Conservation (phyloP, 1,140 invertebrate species). For the Colletes latitarsis region DNA sequence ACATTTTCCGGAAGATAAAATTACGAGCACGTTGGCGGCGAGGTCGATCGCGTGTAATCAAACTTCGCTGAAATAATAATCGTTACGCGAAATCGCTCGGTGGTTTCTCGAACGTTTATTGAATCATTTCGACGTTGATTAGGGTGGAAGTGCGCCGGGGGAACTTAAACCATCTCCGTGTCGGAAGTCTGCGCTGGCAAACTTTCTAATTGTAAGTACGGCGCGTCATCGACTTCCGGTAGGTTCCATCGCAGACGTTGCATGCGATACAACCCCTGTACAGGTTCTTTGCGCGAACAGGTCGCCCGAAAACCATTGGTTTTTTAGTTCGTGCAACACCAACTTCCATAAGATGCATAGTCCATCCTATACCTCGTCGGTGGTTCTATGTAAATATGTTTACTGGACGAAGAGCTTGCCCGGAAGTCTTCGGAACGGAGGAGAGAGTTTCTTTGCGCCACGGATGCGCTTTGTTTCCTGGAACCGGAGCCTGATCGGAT, state of each 20-base stretch:
- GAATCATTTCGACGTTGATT: constrained; percentile 40
- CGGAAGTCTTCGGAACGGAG: constrained; percentile 7
- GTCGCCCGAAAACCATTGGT: no score
- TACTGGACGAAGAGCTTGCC: constrained; percentile 38
- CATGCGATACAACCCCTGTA: no score
- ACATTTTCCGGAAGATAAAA: constrained; percentile 28
- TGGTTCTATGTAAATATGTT: constrained; percentile 55
- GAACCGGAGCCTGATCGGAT: constrained; percentile 67
- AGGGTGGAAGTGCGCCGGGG: neutral
- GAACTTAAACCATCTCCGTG: neutral
- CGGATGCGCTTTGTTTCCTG: constrained; percentile 68
- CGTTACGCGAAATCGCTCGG: constrained; percentile 1
- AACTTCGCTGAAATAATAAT: constrained; percentile 30
- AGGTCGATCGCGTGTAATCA: constrained; percentile 29
- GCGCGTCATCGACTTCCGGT: neutral
- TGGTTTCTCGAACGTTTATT: constrained; percentile 23
- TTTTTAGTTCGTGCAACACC: no score
- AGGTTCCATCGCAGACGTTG: no score
- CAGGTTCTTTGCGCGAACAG: no score
- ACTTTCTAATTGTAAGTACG: constrained; percentile 43
- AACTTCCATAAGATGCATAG: no score
- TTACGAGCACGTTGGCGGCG: neutral
- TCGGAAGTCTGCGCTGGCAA: constrained; percentile 11
- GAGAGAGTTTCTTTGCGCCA: constrained; percentile 62
- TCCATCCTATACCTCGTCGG: no score